Evolutionary conservation across 2,888 invertebrate species (phyloP).

Genomic region (Parnassius apollo): DNA sequence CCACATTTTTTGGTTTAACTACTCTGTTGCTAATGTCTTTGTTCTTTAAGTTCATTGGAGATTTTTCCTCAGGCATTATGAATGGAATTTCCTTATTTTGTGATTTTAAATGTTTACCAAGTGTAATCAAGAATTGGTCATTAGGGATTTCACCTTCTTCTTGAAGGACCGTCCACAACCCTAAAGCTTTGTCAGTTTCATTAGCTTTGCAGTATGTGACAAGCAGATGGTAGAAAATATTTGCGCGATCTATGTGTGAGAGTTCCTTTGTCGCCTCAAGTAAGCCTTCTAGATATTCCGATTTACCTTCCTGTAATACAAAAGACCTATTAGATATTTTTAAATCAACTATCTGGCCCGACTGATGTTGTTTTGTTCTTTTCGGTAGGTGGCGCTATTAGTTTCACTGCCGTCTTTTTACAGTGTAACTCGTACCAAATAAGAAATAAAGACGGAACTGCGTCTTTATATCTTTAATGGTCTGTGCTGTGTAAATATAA

Average conservation of each 20-base stretch:
- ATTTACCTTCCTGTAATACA: conserved; percentile 80
- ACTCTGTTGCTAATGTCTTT: conserved; percentile 31
- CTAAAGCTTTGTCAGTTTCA: conserved; percentile 87
- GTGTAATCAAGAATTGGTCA: conserved; percentile 83
- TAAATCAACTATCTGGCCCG: too few species aligned
- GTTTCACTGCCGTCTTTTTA: too few species aligned
- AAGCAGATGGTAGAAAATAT: conserved; percentile 88
- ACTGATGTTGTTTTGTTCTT: too few species aligned
- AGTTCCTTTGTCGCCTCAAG: conserved; percentile 89
- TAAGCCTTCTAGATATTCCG: conserved; percentile 87
- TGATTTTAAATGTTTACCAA: conserved; percentile 84
- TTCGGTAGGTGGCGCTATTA: too few species aligned
- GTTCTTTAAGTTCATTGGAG: background rate
- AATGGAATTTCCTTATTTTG: conserved; percentile 87
- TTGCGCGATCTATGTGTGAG: conserved; percentile 86
- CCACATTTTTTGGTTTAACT: conserved; percentile 28
- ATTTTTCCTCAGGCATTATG: conserved; percentile 71
- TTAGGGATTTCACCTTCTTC: conserved; percentile 89
- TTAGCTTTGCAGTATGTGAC: conserved; percentile 86
- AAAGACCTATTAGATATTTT: background rate
- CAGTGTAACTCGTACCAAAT: too few species aligned
- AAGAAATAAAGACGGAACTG: too few species aligned
- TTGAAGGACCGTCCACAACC: conserved; percentile 91
- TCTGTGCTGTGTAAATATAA: too few species aligned
- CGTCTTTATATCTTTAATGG: too few species aligned